phyloP scores from a whole-genome alignment of 1,140 invertebrate genomes.

The Zaprionus camerounensis region DNA sequence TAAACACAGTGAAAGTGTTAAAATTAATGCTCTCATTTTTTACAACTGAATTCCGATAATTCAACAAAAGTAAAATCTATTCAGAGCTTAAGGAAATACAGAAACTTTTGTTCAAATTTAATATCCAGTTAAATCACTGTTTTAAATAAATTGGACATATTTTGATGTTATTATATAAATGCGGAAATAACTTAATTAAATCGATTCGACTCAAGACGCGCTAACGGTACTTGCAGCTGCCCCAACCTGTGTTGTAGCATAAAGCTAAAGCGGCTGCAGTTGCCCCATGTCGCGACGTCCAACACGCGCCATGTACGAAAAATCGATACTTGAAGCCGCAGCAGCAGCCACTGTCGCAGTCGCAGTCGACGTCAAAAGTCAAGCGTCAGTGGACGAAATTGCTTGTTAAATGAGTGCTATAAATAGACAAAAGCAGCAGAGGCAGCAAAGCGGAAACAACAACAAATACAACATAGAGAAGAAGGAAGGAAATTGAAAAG shows the following conservation, averaged over 20 bases:
- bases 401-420: constrained; percentile 46
- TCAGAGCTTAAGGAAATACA: too few species aligned
- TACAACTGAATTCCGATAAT: too few species aligned
- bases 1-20: too few species aligned
- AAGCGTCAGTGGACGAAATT: constrained; percentile 29
- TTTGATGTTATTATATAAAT: neutral
- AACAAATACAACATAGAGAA: neutral
- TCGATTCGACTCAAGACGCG: too few species aligned
- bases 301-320: constrained; percentile 44
- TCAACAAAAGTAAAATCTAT: too few species aligned
- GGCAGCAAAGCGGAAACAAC: neutral
- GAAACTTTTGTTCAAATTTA: too few species aligned
- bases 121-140: neutral
- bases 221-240: neutral
- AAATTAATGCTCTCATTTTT: too few species aligned
- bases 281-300: constrained; percentile 15
- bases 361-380: constrained; percentile 22
- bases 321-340: constrained; percentile 62
- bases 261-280: constrained; percentile 22
- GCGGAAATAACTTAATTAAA: neutral
- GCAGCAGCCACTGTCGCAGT: constrained; percentile 28
- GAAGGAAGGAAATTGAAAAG: constrained; percentile 1
- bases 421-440: constrained; percentile 32
- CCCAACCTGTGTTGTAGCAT: neutral
- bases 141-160: neutral